Percentiles rank a stretch among this genome's conserved stretches.
These are phyloP conservation scores for Trachelipus rathkii DNA, from an alignment of 1,140 invertebrate species.

Conservation along the genomic window DNA sequence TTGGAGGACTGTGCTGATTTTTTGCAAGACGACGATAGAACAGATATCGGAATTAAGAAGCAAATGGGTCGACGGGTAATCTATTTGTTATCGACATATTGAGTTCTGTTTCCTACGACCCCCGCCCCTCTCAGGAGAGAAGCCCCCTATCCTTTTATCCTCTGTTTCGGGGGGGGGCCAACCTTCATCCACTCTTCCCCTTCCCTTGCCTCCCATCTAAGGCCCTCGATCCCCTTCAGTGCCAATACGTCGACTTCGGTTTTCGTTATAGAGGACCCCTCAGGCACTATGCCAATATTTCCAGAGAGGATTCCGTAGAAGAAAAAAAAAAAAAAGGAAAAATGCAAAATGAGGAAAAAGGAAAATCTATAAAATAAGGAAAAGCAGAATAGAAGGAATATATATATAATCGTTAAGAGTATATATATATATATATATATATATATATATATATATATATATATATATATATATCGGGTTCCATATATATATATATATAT, in stretches of 20 bases:
- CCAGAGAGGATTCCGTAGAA: background rate
- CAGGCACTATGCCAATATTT: constrained; percentile 12
- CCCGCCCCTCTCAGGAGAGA: no score
- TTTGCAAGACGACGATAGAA: no score
- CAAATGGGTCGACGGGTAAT: constrained; percentile 9
- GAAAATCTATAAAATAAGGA: no score
- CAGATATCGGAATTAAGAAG: constrained; percentile 2
- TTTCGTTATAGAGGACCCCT: constrained; percentile 7
- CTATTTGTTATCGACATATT: constrained; percentile 10
- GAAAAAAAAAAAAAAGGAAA: background rate
- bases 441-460: constrained; percentile 12
- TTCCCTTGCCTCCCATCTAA: background rate
- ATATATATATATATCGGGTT: background rate
- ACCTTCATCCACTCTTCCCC: background rate
- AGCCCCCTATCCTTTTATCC: no score
- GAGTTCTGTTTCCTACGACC: background rate
- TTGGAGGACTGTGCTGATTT: no score
- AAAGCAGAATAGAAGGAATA: no score
- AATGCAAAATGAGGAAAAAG: no score
- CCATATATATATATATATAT: no score
- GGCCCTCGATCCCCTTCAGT: background rate
- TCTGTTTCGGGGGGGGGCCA: no score
- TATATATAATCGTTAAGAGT: background rate
- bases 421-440: constrained; percentile 10
- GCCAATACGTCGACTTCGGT: constrained; percentile 5